A percentile compares a stretch with the other conserved stretches of the same genome.
phyloP scores from a whole-genome alignment of 2,888 invertebrate species.

The Branchellion lobata region DNA sequence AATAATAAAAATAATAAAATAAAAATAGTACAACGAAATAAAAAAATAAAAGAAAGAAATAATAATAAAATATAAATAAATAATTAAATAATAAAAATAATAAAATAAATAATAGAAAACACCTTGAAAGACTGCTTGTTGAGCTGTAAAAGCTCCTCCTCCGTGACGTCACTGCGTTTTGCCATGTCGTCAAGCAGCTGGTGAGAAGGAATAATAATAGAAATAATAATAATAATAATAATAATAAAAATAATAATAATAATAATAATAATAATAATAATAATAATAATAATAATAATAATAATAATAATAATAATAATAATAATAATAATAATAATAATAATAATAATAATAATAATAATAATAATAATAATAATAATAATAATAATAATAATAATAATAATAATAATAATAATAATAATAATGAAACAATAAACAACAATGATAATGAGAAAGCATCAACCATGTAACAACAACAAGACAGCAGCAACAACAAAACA shows the following conservation, averaged over 20 bases:
- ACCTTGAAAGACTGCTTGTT: constrained; percentile 22
- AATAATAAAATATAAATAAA: too few relatives aligned
- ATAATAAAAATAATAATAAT: neutral
- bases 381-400: neutral
- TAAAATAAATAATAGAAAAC: too few relatives aligned
- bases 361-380: neutral
- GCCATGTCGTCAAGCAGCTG: neutral
- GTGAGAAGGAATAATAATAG: neutral
- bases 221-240: neutral
- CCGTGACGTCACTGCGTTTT: neutral
- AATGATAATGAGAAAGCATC: too few relatives aligned
- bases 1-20: too few relatives aligned
- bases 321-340: too few relatives aligned
- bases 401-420: neutral
- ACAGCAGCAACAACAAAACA: too few relatives aligned
- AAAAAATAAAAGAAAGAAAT: too few relatives aligned
- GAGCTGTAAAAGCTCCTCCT: constrained; percentile 1
- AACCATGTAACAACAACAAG: too few relatives aligned
- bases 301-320: neutral
- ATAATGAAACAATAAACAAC: constrained; percentile 17
- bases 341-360: neutral
- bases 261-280: neutral
- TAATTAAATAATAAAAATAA: too few relatives aligned
- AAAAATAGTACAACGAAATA: too few relatives aligned
- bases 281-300: too few relatives aligned